These are phyloP conservation scores for Athetis lepigone DNA, from an alignment of 2,888 invertebrate genomes.

Conservation along the genomic window DNA sequence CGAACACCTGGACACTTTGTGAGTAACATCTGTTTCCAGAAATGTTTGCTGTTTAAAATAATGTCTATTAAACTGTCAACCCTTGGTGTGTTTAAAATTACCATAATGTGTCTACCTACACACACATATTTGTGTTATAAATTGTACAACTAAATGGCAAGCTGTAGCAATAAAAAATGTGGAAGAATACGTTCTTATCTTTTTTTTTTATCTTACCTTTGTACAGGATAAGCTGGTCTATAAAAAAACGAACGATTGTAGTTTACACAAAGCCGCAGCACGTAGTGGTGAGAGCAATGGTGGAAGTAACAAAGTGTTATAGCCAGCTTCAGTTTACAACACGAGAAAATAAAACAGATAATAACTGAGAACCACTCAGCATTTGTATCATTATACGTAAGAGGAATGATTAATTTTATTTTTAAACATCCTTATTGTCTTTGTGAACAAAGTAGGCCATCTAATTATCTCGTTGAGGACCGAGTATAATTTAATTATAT, in stretches of 20 bases:
- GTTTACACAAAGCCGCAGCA: conserved; percentile 51
- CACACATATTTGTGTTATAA: conserved; percentile 39
- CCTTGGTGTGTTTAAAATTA: conserved; percentile 46
- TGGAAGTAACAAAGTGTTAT: conserved; percentile 60
- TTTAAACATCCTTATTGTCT: conserved; percentile 34
- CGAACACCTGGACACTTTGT: conserved; percentile 46
- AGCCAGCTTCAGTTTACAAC: conserved; percentile 54
- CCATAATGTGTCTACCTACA: conserved; percentile 35
- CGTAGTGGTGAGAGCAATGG: conserved; percentile 48
- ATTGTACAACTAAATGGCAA: conserved; percentile 35
- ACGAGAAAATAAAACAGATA: conserved; percentile 55
- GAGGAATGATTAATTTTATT: conserved; percentile 38
- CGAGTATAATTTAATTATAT: conserved; percentile 47
- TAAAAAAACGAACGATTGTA: conserved; percentile 43
- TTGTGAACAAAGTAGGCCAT: conserved; percentile 34
- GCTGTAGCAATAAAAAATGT: conserved; percentile 16
- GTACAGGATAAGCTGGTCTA: conserved; percentile 53
- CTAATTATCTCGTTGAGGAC: conserved; percentile 46
- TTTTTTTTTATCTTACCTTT: conserved; percentile 60
- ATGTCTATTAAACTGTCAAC: conserved; percentile 48
- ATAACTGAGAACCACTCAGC: conserved; percentile 40
- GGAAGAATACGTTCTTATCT: conserved; percentile 44
- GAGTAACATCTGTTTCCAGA: conserved; percentile 53
- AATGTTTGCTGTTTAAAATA: conserved; percentile 53
- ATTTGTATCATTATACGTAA: conserved; percentile 39